phyloP scores from a whole-genome alignment of 2,888 invertebrate genomes.

The Xanthorhoe spadicearia region DNA sequence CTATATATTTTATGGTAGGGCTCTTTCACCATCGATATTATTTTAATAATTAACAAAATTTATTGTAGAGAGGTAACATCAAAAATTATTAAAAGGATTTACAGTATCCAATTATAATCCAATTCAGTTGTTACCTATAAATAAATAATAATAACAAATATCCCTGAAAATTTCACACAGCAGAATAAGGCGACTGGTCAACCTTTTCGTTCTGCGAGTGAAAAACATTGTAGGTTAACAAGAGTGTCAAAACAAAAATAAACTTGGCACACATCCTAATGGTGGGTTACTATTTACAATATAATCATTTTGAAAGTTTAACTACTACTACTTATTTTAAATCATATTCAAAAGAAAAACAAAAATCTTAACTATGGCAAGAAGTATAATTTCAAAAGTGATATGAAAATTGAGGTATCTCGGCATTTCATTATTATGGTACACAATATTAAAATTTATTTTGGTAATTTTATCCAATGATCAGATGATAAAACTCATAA shows the following conservation, averaged over 20 bases:
- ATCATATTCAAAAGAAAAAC: neutral
- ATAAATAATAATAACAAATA: too few relatives aligned
- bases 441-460: neutral
- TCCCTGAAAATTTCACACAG: too few relatives aligned
- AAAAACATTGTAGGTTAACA: constrained; percentile 1
- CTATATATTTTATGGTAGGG: constrained; percentile 24
- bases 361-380: constrained; percentile 32
- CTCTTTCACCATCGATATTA: constrained; percentile 1
- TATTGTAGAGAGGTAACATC: too few relatives aligned
- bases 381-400: constrained; percentile 12
- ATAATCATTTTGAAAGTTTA: constrained; percentile 5
- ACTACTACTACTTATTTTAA: too few relatives aligned
- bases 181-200: too few relatives aligned
- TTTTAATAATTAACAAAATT: too few relatives aligned
- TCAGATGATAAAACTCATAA: neutral
- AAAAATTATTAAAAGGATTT: too few relatives aligned
- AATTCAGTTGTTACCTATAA: too few relatives aligned
- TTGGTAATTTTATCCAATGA: neutral
- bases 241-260: constrained; percentile 24
- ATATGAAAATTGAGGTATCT: constrained; percentile 37
- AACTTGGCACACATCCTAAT: constrained; percentile 39
- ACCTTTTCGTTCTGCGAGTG: too few relatives aligned
- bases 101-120: too few relatives aligned
- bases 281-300: constrained; percentile 38
- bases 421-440: constrained; percentile 18